phyloP scores from a whole-genome alignment of 2,888 invertebrate genomes.

The Pheosia tremula region DNA sequence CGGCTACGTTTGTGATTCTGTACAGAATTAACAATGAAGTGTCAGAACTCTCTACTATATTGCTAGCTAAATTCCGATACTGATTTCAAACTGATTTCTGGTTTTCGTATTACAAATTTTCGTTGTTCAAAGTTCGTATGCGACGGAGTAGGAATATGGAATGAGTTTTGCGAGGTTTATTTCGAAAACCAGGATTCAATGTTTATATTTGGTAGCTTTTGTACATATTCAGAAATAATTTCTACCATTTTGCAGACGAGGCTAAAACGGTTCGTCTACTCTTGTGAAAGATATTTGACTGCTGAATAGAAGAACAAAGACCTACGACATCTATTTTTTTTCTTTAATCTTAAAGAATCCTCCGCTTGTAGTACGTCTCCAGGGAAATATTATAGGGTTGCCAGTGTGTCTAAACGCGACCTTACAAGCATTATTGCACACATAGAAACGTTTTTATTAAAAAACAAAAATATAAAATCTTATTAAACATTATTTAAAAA shows the following conservation, averaged over 20 bases:
- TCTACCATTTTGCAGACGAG: background rate
- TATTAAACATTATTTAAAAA: too few relatives aligned
- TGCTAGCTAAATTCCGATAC: background rate
- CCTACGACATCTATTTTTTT: slow-evolving; percentile 11
- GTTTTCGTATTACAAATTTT: background rate
- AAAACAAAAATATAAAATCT: too few relatives aligned
- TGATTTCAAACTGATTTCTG: background rate
- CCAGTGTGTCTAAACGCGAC: background rate
- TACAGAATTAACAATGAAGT: background rate
- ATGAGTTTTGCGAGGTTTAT: background rate
- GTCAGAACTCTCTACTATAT: background rate
- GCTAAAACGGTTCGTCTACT: background rate
- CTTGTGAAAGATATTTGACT: too few relatives aligned
- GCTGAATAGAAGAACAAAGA: too few relatives aligned
- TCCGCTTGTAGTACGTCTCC: slow-evolving; percentile 14
- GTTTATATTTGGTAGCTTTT: background rate
- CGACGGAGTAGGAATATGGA: background rate
- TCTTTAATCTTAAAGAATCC: slow-evolving; percentile 33
- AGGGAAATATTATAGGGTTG: slow-evolving; percentile 1
- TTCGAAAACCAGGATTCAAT: background rate
- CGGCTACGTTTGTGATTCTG: background rate
- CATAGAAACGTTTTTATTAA: too few relatives aligned
- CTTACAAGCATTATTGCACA: too few relatives aligned
- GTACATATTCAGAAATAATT: background rate
- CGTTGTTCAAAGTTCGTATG: background rate